Evolutionary conservation across 2,888 invertebrate species (phyloP).

Genomic region (Pomacea canaliculata): DNA sequence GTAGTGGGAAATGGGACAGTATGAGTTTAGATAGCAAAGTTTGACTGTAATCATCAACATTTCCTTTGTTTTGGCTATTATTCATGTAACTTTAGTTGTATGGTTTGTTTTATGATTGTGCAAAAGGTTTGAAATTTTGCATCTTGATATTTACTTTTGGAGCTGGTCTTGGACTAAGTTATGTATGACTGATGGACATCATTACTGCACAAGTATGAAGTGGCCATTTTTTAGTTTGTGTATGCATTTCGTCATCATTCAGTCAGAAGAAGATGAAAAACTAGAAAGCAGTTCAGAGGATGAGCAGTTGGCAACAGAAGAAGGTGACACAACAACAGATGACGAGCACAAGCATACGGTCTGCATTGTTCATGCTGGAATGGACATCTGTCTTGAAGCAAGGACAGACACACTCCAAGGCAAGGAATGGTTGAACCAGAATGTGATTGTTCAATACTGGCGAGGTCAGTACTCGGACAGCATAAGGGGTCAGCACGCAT

Average conservation of each 20-base stretch:
- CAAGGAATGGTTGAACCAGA: slow-evolving; percentile 50
- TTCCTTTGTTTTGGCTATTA: no score
- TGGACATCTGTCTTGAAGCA: slow-evolving; percentile 33
- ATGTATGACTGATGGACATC: no score
- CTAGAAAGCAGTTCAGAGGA: slow-evolving; percentile 5
- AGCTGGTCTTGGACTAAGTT: background rate
- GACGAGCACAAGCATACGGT: background rate
- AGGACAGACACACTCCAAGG: slow-evolving; percentile 33
- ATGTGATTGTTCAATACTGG: slow-evolving; percentile 64
- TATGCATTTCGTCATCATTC: no score
- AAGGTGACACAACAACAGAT: background rate
- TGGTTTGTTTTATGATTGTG: background rate
- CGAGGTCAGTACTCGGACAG: slow-evolving; percentile 44
- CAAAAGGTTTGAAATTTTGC: no score
- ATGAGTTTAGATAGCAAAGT: no score
- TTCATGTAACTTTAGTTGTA: no score
- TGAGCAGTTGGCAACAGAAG: background rate
- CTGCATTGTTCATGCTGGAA: background rate
- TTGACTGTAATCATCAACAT: no score
- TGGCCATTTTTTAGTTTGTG: no score
- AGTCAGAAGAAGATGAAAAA: slow-evolving; percentile 18
- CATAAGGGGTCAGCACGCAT: slow-evolving; percentile 25
- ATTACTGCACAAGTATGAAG: no score
- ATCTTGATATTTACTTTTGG: no score
- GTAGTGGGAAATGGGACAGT: no score